Conservation (phyloP, 2,113 vertebrate species). For the Sander lucioperca region DNA sequence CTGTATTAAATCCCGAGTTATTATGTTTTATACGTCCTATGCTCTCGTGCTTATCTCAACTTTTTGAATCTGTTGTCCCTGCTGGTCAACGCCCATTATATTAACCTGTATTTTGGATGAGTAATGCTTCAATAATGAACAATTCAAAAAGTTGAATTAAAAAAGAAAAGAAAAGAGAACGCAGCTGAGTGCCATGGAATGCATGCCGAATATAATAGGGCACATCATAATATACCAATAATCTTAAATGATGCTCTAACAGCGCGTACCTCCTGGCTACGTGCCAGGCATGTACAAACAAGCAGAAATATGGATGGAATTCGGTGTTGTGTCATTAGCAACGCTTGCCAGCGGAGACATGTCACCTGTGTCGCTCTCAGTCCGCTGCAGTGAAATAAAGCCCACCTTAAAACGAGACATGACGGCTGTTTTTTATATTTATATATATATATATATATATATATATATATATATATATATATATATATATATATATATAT, state of each 20-base stretch:
- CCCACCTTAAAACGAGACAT: background rate
- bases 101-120: background rate
- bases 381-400: background rate
- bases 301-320: background rate
- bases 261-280: rapidly evolving
- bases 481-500: too few relatives aligned
- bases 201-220: rapidly evolving
- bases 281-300: background rate
- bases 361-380: background rate
- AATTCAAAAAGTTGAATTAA: background rate
- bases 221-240: rapidly evolving
- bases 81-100: background rate
- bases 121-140: background rate
- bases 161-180: too few relatives aligned
- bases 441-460: too few relatives aligned
- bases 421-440: too few relatives aligned
- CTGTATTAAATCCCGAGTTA: rapidly evolving
- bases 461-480: too few relatives aligned
- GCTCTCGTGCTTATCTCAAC: background rate
- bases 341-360: background rate
- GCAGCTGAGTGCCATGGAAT: background rate
- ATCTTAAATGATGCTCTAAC: rapidly evolving
- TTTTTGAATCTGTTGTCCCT: background rate
- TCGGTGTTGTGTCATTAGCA: background rate
- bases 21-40: background rate